A percentile compares a stretch with the other conserved stretches of the same genome.
Evolutionary conservation across 2,113 vertebrate species (phyloP).

Genomic region (Parus major): DNA sequence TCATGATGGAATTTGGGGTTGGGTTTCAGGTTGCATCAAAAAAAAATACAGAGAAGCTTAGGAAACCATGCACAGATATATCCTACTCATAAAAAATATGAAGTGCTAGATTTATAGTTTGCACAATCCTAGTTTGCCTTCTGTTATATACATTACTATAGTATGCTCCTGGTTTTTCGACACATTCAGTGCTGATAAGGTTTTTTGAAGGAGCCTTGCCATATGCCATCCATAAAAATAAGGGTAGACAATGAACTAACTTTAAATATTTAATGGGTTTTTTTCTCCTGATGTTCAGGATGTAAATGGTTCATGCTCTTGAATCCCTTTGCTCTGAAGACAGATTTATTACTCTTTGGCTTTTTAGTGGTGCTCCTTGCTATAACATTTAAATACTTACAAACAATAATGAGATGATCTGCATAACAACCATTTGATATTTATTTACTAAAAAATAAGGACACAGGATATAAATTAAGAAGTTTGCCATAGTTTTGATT

Average conservation of each 20-base stretch:
- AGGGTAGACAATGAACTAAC: neutral
- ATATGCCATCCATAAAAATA: neutral
- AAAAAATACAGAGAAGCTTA: neutral
- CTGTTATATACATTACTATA: neutral
- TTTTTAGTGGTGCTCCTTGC: neutral
- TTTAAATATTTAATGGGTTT: neutral
- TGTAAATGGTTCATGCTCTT: neutral
- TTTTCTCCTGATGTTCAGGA: neutral
- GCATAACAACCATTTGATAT: neutral
- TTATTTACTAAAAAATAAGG: neutral
- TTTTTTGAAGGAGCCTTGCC: neutral
- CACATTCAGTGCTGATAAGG: neutral
- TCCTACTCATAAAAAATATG: neutral
- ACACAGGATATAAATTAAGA: neutral
- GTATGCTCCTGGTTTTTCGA: neutral
- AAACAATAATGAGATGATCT: neutral
- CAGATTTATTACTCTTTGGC: neutral
- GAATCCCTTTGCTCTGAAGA: neutral
- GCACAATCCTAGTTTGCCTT: neutral
- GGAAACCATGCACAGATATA: neutral
- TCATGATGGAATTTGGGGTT: slow-evolving; percentile 23
- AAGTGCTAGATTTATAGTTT: neutral
- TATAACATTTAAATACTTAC: neutral
- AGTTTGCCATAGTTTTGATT: neutral
- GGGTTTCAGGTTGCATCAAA: neutral